Percentiles rank a stretch among this genome's conserved stretches.
Evolutionary conservation across 2,888 invertebrate species (phyloP).

Genomic region (Trisateles emortualis): DNA sequence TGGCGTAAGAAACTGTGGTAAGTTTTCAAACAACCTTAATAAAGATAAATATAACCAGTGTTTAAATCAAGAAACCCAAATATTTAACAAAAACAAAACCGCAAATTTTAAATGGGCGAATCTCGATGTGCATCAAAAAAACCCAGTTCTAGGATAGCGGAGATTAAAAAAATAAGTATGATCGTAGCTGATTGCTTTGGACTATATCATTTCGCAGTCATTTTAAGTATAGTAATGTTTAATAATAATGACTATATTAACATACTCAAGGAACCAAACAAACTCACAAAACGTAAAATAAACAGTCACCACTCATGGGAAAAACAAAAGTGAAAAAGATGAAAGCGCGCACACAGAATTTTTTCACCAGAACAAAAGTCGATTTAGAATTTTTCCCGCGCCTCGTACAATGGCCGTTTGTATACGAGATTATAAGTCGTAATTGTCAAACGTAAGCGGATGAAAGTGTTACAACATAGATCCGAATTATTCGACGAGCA

Average conservation of each 20-base stretch:
- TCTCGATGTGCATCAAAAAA: too few relatives aligned
- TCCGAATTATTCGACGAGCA: slow-evolving; percentile 57
- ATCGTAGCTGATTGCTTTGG: background rate
- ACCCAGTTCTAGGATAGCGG: too few relatives aligned
- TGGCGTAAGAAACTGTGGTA: too few relatives aligned
- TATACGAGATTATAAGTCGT: slow-evolving; percentile 43
- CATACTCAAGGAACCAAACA: slow-evolving; percentile 11
- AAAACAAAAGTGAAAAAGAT: slow-evolving; percentile 70
- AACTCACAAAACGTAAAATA: slow-evolving; percentile 26
- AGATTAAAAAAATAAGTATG: background rate
- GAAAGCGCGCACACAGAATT: slow-evolving; percentile 57
- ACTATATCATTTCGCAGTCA: background rate
- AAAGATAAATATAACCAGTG: too few relatives aligned
- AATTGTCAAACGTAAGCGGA: slow-evolving; percentile 54
- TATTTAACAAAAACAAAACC: too few relatives aligned
- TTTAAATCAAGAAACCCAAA: too few relatives aligned
- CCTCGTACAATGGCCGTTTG: slow-evolving; percentile 42
- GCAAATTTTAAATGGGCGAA: too few relatives aligned
- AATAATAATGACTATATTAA: background rate
- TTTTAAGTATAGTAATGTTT: background rate
- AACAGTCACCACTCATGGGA: slow-evolving; percentile 38
- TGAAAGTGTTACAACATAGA: slow-evolving; percentile 74
- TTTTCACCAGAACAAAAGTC: slow-evolving; percentile 52
- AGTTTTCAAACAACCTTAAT: too few relatives aligned
- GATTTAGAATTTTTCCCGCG: slow-evolving; percentile 45